Base-by-base conservation (phyloP, 2,888 invertebrate species). In the Temnothorax rugatulus region DNA sequence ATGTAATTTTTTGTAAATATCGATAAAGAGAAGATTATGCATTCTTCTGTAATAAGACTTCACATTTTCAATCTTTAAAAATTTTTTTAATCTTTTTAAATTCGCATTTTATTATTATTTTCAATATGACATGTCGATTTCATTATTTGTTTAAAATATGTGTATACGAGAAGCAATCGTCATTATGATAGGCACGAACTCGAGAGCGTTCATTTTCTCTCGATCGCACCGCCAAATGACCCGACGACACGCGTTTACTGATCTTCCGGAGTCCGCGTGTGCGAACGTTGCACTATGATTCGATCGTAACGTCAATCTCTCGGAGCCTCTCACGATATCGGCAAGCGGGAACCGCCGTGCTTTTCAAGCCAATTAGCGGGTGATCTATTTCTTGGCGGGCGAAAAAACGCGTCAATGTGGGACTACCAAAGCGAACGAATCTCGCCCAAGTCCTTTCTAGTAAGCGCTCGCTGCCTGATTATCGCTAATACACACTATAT, bases 311-410 rank as follows among this genome's bases (percentile, higher is more conserved):
- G 87, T 85, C 85, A 66, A 64, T 84, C 75, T 73, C 75, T 50
- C 54, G 73, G 57, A 66, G 68, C 84, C 82, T 83, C 73, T 71
- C 85, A 69, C 87, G 81, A 79, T n/a, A n/a, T 61, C 77, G 84
- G 85, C 79, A 73, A 73, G 71, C 77, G 63, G 76, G 44, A 82
- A 13, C 38, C 63, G 34, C 41, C 50, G 50, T n/a, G 59, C 25
- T 54, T 64, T 82, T 59, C 83, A 81, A 79, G 87, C 87, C 89
- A 89, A 89, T 89, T 89, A 89, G 84, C 75, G 73, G 63, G 44
- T 88, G 89, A 89, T 89, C 89, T 88, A 88, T 88, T 89, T 89
- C 89, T 64, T 25, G 25, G 41, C 29, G 21, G 13, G 9, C 9
- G 34, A 87, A 87, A 89, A 89, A 85, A 64, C 83, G 76, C 76